phyloP scores from a whole-genome alignment of 2,797 vertebrate genomes.

The Triplophysa yarkandensis region DNA sequence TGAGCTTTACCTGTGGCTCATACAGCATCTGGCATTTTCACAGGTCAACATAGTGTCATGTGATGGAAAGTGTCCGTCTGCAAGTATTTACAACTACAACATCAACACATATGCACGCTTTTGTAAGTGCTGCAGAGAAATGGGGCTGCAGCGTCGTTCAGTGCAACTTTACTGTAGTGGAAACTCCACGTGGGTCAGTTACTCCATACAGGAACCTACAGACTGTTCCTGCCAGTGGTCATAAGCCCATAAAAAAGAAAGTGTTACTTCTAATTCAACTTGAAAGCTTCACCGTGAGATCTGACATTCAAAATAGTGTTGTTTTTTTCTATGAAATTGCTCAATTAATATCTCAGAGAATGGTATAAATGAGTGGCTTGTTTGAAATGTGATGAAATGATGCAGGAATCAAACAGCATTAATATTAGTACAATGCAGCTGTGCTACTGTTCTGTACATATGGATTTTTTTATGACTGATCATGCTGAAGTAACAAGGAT shows the following conservation, averaged over 20 bases:
- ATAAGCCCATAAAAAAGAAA: slow-evolving; percentile 60
- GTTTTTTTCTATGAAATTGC: neutral
- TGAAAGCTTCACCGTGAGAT: slow-evolving; percentile 22
- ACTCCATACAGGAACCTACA: slow-evolving; percentile 93
- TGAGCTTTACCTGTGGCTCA: neutral
- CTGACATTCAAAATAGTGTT: slow-evolving; percentile 23
- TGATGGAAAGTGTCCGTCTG: slow-evolving; percentile 95
- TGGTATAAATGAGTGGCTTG: neutral
- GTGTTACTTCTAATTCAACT: slow-evolving; percentile 49
- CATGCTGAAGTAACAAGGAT: neutral
- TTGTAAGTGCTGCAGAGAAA: slow-evolving; percentile 97
- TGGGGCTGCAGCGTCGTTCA: slow-evolving; percentile 87
- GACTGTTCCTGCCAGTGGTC: slow-evolving; percentile 99
- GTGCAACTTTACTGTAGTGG: slow-evolving; percentile 92
- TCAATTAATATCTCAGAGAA: slow-evolving; percentile 21
- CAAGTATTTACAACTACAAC: slow-evolving; percentile 99
- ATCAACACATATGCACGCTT: slow-evolving; percentile 95
- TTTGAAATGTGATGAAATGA: slow-evolving; percentile 10
- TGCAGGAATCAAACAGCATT: slow-evolving; percentile 12
- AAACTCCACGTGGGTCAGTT: slow-evolving; percentile 95
- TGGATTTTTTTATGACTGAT: slow-evolving; percentile 41
- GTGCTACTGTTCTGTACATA: slow-evolving; percentile 59
- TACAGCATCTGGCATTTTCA: neutral
- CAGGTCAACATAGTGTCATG: slow-evolving; percentile 98
- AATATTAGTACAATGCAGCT: neutral